A percentile compares a stretch with the other conserved stretches of the same genome.
phyloP scores from a whole-genome alignment of 2,113 vertebrate genomes.

The Cochlearius cochlearius region DNA sequence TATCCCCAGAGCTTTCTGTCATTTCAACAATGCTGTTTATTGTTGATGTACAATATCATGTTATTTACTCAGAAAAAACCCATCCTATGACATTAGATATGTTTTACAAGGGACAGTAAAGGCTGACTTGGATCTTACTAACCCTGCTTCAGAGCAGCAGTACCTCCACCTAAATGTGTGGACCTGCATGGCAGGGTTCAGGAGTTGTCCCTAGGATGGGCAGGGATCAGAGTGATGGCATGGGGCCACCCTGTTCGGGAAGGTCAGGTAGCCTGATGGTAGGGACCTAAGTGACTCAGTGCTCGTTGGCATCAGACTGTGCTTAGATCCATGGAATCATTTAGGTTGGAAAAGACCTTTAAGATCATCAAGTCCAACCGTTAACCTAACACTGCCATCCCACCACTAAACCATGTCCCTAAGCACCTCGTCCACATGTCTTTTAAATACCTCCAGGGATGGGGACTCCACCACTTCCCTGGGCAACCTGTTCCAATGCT shows the following conservation, averaged over 20 bases:
- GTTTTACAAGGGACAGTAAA: neutral
- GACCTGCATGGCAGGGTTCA: neutral
- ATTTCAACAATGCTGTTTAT: neutral
- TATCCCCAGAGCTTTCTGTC: neutral
- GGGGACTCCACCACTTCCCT: too few species aligned
- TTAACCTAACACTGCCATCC: too few species aligned
- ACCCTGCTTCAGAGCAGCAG: neutral
- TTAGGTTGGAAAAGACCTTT: too few species aligned
- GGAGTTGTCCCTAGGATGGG: neutral
- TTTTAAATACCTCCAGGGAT: too few species aligned
- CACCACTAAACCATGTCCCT: too few species aligned
- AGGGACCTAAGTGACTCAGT: neutral
- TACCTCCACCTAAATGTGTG: neutral
- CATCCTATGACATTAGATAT: neutral
- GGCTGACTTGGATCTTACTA: neutral
- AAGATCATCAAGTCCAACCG: too few species aligned
- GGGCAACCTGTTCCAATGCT: too few species aligned
- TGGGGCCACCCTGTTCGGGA: neutral
- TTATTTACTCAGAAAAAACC: neutral
- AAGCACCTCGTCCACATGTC: too few species aligned
- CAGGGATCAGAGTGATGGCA: neutral
- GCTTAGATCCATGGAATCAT: too few species aligned
- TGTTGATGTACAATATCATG: neutral
- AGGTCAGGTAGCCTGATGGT: neutral
- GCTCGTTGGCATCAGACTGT: neutral